These are phyloP conservation scores for Drosophila paramelanica DNA, from an alignment of 2,888 invertebrate species.

Conservation along the genomic window DNA sequence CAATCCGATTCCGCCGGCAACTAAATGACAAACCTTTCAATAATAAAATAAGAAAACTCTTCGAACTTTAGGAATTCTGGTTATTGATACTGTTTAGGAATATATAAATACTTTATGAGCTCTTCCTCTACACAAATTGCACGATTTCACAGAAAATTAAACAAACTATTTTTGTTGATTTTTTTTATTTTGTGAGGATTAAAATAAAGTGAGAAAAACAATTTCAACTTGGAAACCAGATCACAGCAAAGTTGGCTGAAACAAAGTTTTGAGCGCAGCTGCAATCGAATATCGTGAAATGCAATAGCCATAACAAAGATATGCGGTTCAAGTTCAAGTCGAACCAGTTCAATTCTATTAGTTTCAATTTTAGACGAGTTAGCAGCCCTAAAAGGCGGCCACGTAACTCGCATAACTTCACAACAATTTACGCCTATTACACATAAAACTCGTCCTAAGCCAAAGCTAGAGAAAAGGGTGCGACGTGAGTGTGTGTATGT, in stretches of 20 bases:
- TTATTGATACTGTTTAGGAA: too few relatives aligned
- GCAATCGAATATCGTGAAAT: constrained; percentile 16
- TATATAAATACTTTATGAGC: too few relatives aligned
- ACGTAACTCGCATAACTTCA: constrained; percentile 69
- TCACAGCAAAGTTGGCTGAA: constrained; percentile 4
- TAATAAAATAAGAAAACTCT: too few relatives aligned
- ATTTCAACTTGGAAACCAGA: constrained; percentile 7
- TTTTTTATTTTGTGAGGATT: constrained; percentile 3
- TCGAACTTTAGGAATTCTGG: too few relatives aligned
- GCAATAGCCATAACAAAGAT: background rate
- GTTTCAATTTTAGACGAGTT: constrained; percentile 14
- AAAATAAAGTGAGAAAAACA: constrained; percentile 17
- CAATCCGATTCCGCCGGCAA: too few relatives aligned
- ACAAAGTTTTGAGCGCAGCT: constrained; percentile 14
- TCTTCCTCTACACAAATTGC: too few relatives aligned
- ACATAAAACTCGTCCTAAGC: constrained; percentile 46
- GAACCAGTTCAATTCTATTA: constrained; percentile 15
- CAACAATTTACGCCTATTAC: constrained; percentile 72
- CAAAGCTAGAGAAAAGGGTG: constrained; percentile 16
- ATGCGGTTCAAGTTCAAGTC: constrained; percentile 13
- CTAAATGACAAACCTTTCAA: too few relatives aligned
- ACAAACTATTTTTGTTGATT: too few relatives aligned
- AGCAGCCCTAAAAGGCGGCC: constrained; percentile 51
- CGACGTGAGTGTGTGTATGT: constrained; percentile 2
- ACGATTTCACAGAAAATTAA: too few relatives aligned